A percentile compares a stretch with the other conserved stretches of the same genome.
Evolutionary conservation across 2,797 vertebrate species (phyloP).

Genomic region (Geotrypetes seraphini): DNA sequence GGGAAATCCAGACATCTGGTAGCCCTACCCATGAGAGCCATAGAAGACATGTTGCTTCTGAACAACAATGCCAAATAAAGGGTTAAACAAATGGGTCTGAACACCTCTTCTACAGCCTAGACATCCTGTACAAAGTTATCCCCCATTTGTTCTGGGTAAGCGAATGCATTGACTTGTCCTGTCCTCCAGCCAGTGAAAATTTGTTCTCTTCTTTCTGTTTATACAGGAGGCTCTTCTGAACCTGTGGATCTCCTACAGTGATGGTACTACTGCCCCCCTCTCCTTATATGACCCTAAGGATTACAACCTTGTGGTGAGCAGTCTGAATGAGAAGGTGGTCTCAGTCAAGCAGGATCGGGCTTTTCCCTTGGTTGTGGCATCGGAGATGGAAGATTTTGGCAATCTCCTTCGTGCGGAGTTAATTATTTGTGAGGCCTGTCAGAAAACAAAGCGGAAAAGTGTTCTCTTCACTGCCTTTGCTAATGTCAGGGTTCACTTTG

Average conservation of each 20-base stretch:
- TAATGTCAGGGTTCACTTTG: constrained; percentile 74
- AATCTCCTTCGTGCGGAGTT: constrained; percentile 77
- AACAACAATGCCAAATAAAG: no score
- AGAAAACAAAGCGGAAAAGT: constrained; percentile 94
- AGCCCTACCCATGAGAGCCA: no score
- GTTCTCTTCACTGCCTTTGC: constrained; percentile 73
- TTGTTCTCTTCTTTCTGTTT: constrained; percentile 4
- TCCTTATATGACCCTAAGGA: constrained; percentile 87
- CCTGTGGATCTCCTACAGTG: constrained; percentile 91
- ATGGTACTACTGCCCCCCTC: constrained; percentile 79
- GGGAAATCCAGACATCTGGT: no score
- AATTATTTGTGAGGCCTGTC: constrained; percentile 87
- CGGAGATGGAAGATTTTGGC: constrained; percentile 77
- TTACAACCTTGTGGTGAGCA: constrained; percentile 85
- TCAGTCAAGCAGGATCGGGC: constrained; percentile 76
- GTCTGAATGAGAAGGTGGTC: constrained; percentile 75
- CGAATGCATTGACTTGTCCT: no score
- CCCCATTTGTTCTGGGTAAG: no score
- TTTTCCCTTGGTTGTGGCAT: constrained; percentile 75
- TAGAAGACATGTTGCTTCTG: no score
- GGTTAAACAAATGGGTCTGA: no score
- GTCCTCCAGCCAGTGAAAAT: no score
- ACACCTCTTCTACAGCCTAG: no score
- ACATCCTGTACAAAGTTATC: no score
- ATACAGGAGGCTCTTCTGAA: constrained; percentile 91